Evolutionary conservation across 2,113 vertebrate species (phyloP).

Genomic region (Bufo gargarizans): DNA sequence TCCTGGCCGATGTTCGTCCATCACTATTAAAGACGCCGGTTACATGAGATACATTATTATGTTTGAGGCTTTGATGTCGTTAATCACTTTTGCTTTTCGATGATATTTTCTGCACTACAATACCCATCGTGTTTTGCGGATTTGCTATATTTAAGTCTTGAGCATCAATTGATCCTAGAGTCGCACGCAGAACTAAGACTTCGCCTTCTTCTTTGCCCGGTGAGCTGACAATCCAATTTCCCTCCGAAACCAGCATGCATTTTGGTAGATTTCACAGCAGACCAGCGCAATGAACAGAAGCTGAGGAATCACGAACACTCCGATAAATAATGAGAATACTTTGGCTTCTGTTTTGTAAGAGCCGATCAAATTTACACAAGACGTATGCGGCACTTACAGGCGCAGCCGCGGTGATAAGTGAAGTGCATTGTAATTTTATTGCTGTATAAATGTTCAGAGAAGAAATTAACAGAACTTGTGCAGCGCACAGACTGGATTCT

Average conservation of each 20-base stretch:
- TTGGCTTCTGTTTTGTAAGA: neutral
- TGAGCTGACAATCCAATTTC: neutral
- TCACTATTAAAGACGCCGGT: neutral
- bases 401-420: neutral
- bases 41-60: neutral
- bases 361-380: neutral
- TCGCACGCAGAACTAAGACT: accelerated
- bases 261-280: too few relatives aligned
- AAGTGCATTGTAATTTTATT: neutral
- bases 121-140: too few relatives aligned
- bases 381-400: neutral
- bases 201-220: neutral
- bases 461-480: neutral
- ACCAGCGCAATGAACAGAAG: neutral
- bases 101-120: neutral
- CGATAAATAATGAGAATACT: neutral
- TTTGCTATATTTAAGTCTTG: too few relatives aligned
- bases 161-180: too few relatives aligned
- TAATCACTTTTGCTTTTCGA: neutral
- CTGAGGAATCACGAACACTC: neutral
- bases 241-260: neutral
- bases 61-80: neutral
- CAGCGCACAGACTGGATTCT: neutral
- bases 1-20: too few relatives aligned
- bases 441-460: conserved; percentile 6